Base-by-base conservation (phyloP, 2,888 invertebrate genomes). In the Heteromyza rotundicornis region DNA sequence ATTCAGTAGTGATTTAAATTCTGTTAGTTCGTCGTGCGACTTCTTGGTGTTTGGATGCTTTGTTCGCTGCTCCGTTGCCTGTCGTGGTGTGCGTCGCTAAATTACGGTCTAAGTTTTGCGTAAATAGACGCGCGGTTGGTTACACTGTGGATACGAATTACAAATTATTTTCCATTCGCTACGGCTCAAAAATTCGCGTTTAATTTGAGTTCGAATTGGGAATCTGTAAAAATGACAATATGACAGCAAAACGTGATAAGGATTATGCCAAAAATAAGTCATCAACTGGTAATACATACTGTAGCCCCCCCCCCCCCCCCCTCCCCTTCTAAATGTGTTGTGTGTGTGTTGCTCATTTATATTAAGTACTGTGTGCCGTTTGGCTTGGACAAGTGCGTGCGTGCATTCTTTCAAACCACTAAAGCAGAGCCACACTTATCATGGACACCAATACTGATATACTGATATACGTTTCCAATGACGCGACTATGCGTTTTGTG, bases 221-320 rank as follows among this genome's bases (percentile, higher is more conserved):
- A 17, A 22, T 44, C 19, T 16, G 70, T 59, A 64, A 24, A 49
- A 49, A 47, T 55, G 12, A 57, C 72, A 80, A 79, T 76, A 81
- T 81, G 81, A 81, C 81, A 75, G 81, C 81, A 74, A 81, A 81
- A 77, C 80, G 80, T 75, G 81, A 77, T 74, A 80, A 78, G 76
- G 81, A 82, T 75, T 80, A 77, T 73, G 73, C 73, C 58, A 81
- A 72, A 68, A 73, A 77, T 76, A 81, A 79, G 75, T 71, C 77
- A 67, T 68, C 77, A 71, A 70, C 80, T 76, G 80, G 80, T 81
- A 80, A 77, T 66, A 60, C 59, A 44, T 47, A 27, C 0, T 36
- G 24, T 19, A 20, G 2, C 32, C 53, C 56, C 44, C 32, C 44
- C 24, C 20, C 50, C 40, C 5, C 5, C 10, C 5, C 10, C 27